Evolutionary conservation across 2,113 vertebrate species (phyloP).

Genomic region (Cheirogaleus medius): DNA sequence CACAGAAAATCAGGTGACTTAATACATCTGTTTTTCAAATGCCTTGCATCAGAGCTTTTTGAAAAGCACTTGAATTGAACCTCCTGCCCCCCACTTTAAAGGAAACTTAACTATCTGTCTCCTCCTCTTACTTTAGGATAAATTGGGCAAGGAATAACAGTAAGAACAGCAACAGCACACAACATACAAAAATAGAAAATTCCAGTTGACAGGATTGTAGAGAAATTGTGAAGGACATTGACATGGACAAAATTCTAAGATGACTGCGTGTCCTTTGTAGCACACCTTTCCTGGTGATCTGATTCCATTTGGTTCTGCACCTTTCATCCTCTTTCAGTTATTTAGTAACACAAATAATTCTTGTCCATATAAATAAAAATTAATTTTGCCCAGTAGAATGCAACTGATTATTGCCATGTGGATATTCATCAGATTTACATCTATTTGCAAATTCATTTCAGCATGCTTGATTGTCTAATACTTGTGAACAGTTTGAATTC

Average conservation of each 20-base stretch:
- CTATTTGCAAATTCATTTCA: constrained; percentile 36
- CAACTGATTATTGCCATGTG: neutral
- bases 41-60: neutral
- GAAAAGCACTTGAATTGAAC: constrained; percentile 51
- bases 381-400: constrained; percentile 4
- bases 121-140: constrained; percentile 3
- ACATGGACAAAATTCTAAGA: neutral
- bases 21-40: neutral
- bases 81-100: constrained; percentile 13
- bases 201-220: constrained; percentile 26
- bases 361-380: constrained; percentile 21
- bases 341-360: constrained; percentile 44
- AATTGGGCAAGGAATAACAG: constrained; percentile 37
- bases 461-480: neutral
- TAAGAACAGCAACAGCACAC: neutral
- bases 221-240: neutral
- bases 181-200: neutral
- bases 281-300: neutral
- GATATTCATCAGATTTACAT: constrained; percentile 41
- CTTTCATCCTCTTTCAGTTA: neutral
- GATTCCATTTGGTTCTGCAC: neutral
- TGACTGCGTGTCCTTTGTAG: neutral
- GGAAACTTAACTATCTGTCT: neutral
- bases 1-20: neutral
- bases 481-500: neutral